Base-by-base conservation (phyloP, 23 tunicate species). In the Phallusia fumigata region DNA sequence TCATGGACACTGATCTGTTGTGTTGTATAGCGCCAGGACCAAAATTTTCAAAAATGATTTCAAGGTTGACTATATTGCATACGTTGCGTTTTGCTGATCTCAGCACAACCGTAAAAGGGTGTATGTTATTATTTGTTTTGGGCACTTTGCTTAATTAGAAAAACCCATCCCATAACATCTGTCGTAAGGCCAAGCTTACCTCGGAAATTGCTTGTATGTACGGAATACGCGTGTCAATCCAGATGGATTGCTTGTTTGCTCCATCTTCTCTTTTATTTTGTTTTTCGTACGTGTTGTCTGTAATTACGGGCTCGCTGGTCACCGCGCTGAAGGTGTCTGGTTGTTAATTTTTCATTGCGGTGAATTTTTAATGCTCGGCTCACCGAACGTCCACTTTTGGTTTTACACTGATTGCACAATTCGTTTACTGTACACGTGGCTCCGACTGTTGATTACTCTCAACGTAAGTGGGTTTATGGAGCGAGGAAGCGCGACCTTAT, bases 321-420 rank as follows among this genome's bases (percentile, higher is more conserved):
- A 24, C 69, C 13, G 69, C n/a, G n/a, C 69, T 58, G 69, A 58
- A 11, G 16, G 28, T 58, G 69, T 8, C 69, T 16, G 28, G 69
- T 58, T 58, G 69, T 58, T 58, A 58, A 58, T 58, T 21, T 58
- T 58, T 58, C 69, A 58, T 58, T 58, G 16, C 69, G 69, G 69
- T 58, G 28, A 58, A 58, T 21, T 58, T 58, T 58, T 58, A 58
- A 58, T 58, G 69, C 28, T 13, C 26, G 15, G 69, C 69, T 13
- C 69, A n/a, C 28, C 69, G 2, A 58, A 58, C 69, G 28, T 58
- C 3, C 15, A 58, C 15, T 21, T 24, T 24, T 58, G 26, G 28
- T 58, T 13, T 6, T 24, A 58, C 8, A 8, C 69, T 24, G 69
- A 58, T 24, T 24, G 26, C 69, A 1, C 16, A 3, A 16, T 22